Evolutionary conservation across 2,797 vertebrate genomes (phyloP).

Genomic region (Pelochelys cantorii): DNA sequence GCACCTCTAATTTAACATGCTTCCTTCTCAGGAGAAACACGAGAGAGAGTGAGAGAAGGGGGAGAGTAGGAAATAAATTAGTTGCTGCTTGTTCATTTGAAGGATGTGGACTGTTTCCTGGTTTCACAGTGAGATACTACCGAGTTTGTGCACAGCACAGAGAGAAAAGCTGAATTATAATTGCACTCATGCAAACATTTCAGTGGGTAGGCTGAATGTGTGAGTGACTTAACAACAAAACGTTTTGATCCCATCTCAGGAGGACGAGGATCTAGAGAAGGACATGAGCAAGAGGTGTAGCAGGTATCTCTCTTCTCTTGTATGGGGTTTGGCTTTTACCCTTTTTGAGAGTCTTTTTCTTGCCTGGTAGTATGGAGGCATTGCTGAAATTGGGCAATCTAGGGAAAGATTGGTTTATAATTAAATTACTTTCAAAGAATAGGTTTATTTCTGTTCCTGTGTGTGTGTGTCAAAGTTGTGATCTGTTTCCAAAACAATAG

Average conservation of each 20-base stretch:
- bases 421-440: not conserved
- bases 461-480: not conserved
- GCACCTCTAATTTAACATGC: not conserved
- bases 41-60: fast-evolving
- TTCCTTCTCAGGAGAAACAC: not conserved
- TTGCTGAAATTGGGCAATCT: not conserved
- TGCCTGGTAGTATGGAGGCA: constrained; percentile 15
- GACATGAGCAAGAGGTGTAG: not conserved
- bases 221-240: not conserved
- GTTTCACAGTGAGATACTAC: not conserved
- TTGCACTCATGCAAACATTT: not conserved
- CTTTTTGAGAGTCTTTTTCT: not conserved
- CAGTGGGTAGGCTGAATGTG: not conserved
- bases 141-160: not conserved
- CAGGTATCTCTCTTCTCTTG: not conserved
- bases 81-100: not conserved
- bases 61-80: not conserved
- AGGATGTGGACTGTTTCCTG: not conserved
- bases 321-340: not conserved
- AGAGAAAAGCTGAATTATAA: not conserved
- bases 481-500: not conserved
- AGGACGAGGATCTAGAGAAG: not conserved
- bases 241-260: not conserved
- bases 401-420: not conserved
- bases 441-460: not conserved